Conservation (phyloP, 2,888 invertebrate species). For the Pegoplata infirma region DNA sequence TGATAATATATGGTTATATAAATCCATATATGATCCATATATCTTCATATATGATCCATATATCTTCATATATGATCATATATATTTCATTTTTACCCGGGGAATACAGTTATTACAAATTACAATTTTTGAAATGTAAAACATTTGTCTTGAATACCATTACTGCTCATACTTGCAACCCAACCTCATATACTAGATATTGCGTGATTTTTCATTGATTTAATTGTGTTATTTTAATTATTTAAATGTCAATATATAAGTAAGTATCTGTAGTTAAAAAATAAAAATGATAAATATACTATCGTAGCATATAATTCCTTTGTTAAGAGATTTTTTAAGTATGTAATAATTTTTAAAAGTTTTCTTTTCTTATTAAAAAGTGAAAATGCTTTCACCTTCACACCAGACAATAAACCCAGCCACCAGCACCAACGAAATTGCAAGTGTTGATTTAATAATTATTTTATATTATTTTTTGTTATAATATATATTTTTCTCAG, state of each 20-base stretch:
- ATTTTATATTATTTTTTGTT: not conserved
- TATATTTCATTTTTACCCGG: too few species aligned
- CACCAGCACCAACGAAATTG: conserved; percentile 44
- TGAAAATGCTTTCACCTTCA: conserved; percentile 75
- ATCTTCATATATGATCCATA: too few species aligned
- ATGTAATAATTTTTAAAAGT: not conserved
- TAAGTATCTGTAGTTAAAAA: not conserved
- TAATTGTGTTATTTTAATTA: conserved; percentile 1
- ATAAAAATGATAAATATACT: not conserved
- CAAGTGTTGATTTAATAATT: conserved; percentile 53
- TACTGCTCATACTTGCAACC: too few species aligned
- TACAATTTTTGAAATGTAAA: too few species aligned
- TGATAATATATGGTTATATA: too few species aligned
- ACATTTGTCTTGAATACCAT: too few species aligned
- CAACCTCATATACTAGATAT: not conserved
- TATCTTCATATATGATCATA: too few species aligned
- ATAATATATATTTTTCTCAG: conserved; percentile 14
- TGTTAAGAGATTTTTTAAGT: not conserved
- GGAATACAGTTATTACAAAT: too few species aligned
- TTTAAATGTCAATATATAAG: not conserved
- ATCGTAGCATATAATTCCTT: conserved; percentile 5
- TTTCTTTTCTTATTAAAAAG: conserved; percentile 64
- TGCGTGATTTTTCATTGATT: conserved; percentile 1
- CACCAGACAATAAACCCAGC: conserved; percentile 10
- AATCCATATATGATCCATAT: too few species aligned